Conservation (phyloP, 2,888 invertebrate species). For the Nematopogon swammerdamellus region DNA sequence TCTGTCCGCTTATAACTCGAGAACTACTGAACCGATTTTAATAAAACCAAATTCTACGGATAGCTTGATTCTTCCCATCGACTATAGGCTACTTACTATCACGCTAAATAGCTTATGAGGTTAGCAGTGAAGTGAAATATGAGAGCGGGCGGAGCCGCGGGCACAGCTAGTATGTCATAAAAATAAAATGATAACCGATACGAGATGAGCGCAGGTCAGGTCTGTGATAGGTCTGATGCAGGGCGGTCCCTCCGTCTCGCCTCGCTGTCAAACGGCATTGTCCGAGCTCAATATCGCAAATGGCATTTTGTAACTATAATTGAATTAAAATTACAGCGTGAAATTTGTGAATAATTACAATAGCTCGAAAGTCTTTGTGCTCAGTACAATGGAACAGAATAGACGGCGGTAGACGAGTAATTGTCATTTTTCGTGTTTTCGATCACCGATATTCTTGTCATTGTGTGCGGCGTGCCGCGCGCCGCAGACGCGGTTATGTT, state of each 20-base stretch:
- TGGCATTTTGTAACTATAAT: conserved; percentile 30
- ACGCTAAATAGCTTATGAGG: no score
- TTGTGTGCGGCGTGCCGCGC: neutral
- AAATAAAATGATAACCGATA: neutral
- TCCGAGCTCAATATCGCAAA: conserved; percentile 20
- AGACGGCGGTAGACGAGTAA: neutral
- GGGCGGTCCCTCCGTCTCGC: conserved; percentile 19
- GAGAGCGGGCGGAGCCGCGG: no score
- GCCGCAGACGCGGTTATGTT: no score
- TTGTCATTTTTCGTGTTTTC: neutral
- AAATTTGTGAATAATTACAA: conserved; percentile 19
- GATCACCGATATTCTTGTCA: neutral
- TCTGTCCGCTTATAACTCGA: no score
- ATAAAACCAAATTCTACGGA: no score
- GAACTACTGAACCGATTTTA: no score
- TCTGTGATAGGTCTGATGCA: neutral
- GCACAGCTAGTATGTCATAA: neutral
- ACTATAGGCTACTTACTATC: no score
- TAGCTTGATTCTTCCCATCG: no score
- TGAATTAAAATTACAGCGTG: conserved; percentile 28
- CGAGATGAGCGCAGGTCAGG: neutral
- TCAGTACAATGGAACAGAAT: neutral
- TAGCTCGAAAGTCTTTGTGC: neutral
- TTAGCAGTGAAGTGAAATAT: no score
- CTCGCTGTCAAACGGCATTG: conserved; percentile 33